These are phyloP conservation scores for Myopa tessellatipennis DNA, from an alignment of 2,888 invertebrate genomes.

Conservation along the genomic window DNA sequence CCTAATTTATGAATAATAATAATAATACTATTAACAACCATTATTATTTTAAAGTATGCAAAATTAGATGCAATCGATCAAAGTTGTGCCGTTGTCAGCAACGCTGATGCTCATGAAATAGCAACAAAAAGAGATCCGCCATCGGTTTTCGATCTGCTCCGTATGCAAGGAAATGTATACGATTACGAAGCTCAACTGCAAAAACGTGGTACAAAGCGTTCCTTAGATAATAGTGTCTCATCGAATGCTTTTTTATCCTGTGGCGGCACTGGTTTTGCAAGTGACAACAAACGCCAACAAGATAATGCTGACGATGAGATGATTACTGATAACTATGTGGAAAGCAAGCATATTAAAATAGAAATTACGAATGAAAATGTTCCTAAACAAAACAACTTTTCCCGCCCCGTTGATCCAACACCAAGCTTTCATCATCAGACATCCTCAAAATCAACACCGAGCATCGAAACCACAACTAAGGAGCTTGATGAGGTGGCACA, in stretches of 20 bases:
- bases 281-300: conserved; percentile 43
- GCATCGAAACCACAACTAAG: not conserved
- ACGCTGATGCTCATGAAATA: not conserved
- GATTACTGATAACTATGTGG: conserved; percentile 43
- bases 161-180: conserved; percentile 38
- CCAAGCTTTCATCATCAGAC: not conserved
- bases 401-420: not conserved
- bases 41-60: conserved; percentile 10
- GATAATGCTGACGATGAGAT: not conserved
- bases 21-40: not conserved
- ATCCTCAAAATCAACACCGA: not conserved
- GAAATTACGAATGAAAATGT: conserved; percentile 48
- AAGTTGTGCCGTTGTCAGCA: conserved; percentile 11
- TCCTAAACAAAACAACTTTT: conserved; percentile 45
- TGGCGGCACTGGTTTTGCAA: conserved; percentile 23
- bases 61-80: conserved; percentile 20
- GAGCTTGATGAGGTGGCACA: conserved; percentile 20
- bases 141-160: conserved; percentile 40
- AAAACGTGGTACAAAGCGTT: conserved; percentile 57
- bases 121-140: conserved; percentile 25
- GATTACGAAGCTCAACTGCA: conserved; percentile 48
- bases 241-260: conserved; percentile 28
- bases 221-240: conserved; percentile 54
- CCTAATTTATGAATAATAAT: too few relatives aligned
- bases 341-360: conserved; percentile 56